A percentile compares a stretch with the other conserved stretches of the same genome.
Conservation (phyloP, 2,113 vertebrate species). For the Anas platyrhynchos region DNA sequence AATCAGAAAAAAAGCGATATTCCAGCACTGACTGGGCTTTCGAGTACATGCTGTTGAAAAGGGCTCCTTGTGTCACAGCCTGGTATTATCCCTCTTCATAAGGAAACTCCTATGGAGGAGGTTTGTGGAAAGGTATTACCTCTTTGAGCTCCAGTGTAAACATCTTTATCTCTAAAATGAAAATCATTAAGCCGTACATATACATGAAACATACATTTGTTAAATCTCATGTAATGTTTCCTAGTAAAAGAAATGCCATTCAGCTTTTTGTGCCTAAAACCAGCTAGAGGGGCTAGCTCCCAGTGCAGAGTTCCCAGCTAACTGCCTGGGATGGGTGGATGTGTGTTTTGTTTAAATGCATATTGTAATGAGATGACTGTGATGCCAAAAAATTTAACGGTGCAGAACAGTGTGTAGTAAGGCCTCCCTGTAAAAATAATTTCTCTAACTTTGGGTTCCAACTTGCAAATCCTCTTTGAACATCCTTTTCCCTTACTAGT, state of each 20-base stretch:
- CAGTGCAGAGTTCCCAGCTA: not conserved
- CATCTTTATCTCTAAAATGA: not conserved
- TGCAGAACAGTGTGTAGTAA: not conserved
- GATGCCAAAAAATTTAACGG: not conserved
- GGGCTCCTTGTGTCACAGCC: not conserved
- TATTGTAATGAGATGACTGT: not conserved
- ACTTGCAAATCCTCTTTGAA: not conserved
- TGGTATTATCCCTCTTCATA: accelerated
- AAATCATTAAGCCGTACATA: not conserved
- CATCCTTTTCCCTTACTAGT: not conserved
- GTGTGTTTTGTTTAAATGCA: not conserved
- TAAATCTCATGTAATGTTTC: not conserved
- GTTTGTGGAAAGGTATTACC: not conserved
- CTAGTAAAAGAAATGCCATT: not conserved
- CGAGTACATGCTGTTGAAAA: not conserved
- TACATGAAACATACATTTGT: not conserved
- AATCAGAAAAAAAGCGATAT: not conserved
- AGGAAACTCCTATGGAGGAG: not conserved
- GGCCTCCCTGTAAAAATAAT: not conserved
- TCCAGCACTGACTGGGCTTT: accelerated
- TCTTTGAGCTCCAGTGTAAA: not conserved
- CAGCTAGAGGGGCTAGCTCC: not conserved
- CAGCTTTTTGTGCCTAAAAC: not conserved
- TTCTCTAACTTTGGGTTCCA: not conserved
- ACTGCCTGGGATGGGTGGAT: not conserved